Percentiles rank a stretch among this genome's conserved stretches.
Evolutionary conservation across 2,888 invertebrate genomes (phyloP).

Genomic region (Diplazon laetatorius): DNA sequence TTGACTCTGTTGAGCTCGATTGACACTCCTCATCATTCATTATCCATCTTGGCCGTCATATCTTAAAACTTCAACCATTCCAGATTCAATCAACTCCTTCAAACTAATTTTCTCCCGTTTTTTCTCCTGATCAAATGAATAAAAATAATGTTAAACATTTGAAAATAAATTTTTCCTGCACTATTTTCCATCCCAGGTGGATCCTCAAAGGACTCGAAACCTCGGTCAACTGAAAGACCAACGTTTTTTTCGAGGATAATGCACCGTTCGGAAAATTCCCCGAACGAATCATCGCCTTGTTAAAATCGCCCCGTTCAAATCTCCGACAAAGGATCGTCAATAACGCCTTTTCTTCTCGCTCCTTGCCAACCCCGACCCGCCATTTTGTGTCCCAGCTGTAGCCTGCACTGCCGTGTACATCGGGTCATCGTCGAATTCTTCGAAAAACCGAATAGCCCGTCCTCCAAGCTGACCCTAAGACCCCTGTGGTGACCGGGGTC

Average conservation of each 20-base stretch:
- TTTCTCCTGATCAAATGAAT: no score
- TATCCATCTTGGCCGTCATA: no score
- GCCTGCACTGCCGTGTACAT: background rate
- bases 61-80: no score
- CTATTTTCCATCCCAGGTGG: no score
- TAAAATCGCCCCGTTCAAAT: background rate
- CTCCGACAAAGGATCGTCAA: constrained; percentile 39
- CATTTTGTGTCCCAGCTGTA: background rate
- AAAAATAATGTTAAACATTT: no score
- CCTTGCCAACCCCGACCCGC: background rate
- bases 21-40: no score
- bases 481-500: constrained; percentile 45
- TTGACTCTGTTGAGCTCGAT: no score
- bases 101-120: no score
- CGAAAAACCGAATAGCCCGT: constrained; percentile 15
- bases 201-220: background rate
- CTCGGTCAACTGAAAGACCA: background rate
- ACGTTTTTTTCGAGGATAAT: background rate
- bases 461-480: constrained; percentile 40
- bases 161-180: no score
- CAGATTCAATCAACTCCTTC: no score
- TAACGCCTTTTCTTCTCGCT: background rate
- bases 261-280: background rate
- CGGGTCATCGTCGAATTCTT: background rate
- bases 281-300: constrained; percentile 3